phyloP scores from a whole-genome alignment of 2,113 vertebrate species.

The Mola mola region DNA sequence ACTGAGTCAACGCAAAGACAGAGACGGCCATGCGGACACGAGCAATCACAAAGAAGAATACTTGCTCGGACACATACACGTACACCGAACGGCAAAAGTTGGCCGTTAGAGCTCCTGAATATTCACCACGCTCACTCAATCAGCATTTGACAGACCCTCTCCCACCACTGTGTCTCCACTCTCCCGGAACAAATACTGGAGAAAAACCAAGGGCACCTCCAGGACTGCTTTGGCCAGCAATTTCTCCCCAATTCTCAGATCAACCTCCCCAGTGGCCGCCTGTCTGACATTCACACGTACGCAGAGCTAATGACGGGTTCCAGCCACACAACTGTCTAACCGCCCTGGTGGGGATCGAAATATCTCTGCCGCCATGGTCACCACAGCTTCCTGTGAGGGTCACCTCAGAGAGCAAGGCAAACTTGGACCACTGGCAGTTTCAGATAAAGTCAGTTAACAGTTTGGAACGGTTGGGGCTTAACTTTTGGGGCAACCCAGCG shows the following conservation, averaged over 20 bases:
- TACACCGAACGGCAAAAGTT: constrained; percentile 16
- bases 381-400: constrained; percentile 35
- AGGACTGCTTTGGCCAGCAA: constrained; percentile 74
- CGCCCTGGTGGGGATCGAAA: constrained; percentile 47
- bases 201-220: constrained; percentile 78
- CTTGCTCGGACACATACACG: not conserved
- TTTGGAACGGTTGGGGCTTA: constrained; percentile 33
- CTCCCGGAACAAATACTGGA: constrained; percentile 74
- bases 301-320: constrained; percentile 68
- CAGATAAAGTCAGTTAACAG: constrained; percentile 55
- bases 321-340: constrained; percentile 56
- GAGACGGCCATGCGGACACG: not conserved
- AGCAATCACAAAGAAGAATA: too few relatives aligned
- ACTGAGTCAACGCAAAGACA: constrained; percentile 11
- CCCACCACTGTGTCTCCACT: constrained; percentile 58
- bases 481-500: too few relatives aligned
- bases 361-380: constrained; percentile 41
- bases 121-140: constrained; percentile 46
- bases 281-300: constrained; percentile 70
- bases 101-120: constrained; percentile 40
- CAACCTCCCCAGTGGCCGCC: constrained; percentile 56
- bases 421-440: constrained; percentile 53
- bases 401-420: constrained; percentile 53
- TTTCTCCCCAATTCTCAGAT: constrained; percentile 66
- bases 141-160: constrained; percentile 51